Conservation (phyloP, 2,113 vertebrate species). For the Melanerpes aurifrons region DNA sequence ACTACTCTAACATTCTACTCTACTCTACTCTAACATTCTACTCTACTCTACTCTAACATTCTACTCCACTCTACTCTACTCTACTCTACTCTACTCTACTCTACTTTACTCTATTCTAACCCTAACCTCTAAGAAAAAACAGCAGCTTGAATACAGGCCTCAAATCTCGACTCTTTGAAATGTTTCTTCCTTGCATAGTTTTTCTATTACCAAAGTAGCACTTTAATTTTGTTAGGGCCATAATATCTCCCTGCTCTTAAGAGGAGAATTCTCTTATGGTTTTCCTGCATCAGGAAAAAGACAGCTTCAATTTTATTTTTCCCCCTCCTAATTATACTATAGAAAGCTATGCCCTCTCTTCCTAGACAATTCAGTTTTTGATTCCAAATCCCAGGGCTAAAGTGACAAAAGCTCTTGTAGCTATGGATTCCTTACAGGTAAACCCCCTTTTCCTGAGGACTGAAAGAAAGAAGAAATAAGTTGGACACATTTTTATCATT, state of each 20-base stretch:
- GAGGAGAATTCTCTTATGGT: neutral
- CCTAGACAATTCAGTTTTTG: neutral
- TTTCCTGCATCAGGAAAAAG: neutral
- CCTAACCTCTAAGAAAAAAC: neutral
- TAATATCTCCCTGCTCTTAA: neutral
- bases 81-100: no score
- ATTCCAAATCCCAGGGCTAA: neutral
- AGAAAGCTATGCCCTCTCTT: neutral
- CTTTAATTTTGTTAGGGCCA: neutral
- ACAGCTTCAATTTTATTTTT: neutral
- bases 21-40: no score
- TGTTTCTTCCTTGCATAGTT: neutral
- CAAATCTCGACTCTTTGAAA: neutral
- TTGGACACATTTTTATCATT: neutral
- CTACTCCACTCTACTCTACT: no score
- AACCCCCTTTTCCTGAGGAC: neutral
- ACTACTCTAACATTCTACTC: no score
- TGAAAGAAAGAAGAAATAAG: neutral
- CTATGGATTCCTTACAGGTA: neutral
- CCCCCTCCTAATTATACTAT: neutral
- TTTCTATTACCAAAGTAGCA: neutral
- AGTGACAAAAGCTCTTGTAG: neutral
- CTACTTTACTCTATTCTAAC: accelerated
- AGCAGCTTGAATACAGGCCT: neutral
- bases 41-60: no score